Base-by-base conservation (phyloP, 2,888 invertebrate species). In the Calliscelio sp. region DNA sequence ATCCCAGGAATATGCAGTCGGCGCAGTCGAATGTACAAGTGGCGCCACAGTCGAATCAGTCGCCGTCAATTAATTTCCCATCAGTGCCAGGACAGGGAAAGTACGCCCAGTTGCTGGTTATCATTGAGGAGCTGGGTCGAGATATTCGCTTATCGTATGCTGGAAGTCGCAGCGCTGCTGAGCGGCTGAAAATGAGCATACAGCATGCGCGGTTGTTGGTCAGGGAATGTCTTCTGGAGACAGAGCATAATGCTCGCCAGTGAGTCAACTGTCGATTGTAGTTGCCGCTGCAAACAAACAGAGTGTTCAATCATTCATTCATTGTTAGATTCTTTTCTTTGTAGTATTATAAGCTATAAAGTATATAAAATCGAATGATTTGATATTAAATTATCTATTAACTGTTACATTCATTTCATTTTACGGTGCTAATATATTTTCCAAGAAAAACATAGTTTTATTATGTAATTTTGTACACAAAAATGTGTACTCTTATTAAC, bases 81-180 rank as follows among this genome's bases (percentile, higher is more conserved):
- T 88, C 90, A 18, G 92, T 93, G 73, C 92, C 93, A 46, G 93
- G 93, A n/a, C 93, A 93, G 82, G 93, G 93, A 51, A 93, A 93
- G 80, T 93, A 93, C 77, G 92, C 93, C 73, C 93, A 93, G 78
- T 81, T 93, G 57, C 85, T 94, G 81, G 91, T 92, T 18, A 93
- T 94, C 38, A 94, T 94, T 70, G 94, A 94, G 85, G 94, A 94
- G 89, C 92, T 94, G 46, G 93, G 93, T 6, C 90, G 93, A 81
- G 94, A 94, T 63, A 93, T 93, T 85, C 93, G 93, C 81, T 86
- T 93, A 20, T 93, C 93, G 3, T 93, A 93, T 51, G 93, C 93
- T 2, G 93, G 93, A 2, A 93, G 93, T 74, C 92, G 93, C 16
- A 93, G 93, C 68, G 93, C 93, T 14, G 93, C 93, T 1, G 93